Conservation (phyloP, 2,113 vertebrate species). For the Strix aluco region DNA sequence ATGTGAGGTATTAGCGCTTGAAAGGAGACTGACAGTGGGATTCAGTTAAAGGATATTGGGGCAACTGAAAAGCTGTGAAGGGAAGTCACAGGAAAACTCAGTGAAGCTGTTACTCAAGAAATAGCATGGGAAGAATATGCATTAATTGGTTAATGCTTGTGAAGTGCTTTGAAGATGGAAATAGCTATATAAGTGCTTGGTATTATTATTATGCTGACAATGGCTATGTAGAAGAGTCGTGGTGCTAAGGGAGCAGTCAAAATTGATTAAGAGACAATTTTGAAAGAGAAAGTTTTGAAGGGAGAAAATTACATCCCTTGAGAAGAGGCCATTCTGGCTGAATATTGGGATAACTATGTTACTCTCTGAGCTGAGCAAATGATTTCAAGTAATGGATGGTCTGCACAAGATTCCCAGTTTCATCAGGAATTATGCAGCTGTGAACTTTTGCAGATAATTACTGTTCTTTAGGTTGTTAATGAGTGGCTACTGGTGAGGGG, state of each 20-base stretch:
- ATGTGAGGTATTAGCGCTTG: not conserved
- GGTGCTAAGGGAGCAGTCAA: not conserved
- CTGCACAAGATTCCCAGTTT: not conserved
- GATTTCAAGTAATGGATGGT: not conserved
- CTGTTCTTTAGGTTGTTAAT: not conserved
- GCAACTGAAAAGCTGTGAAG: not conserved
- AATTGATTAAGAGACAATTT: conserved; percentile 28
- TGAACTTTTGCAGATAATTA: not conserved
- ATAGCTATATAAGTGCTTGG: not conserved
- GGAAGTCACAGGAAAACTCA: not conserved
- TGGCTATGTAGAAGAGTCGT: not conserved
- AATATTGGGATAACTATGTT: not conserved
- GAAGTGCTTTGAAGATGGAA: conserved; percentile 38
- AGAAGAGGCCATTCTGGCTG: not conserved
- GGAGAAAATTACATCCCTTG: conserved; percentile 12
- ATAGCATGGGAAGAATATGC: not conserved
- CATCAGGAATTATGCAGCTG: not conserved
- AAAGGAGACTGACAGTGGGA: not conserved
- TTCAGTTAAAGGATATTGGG: not conserved
- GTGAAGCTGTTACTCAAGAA: not conserved
- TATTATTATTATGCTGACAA: conserved; percentile 8
- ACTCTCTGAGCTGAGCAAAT: not conserved
- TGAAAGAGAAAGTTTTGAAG: conserved; percentile 12
- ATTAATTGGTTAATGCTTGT: conserved; percentile 23
- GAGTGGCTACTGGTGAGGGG: not conserved